Evolutionary conservation across 2,113 vertebrate species (phyloP).

Genomic region (Eira barbara): DNA sequence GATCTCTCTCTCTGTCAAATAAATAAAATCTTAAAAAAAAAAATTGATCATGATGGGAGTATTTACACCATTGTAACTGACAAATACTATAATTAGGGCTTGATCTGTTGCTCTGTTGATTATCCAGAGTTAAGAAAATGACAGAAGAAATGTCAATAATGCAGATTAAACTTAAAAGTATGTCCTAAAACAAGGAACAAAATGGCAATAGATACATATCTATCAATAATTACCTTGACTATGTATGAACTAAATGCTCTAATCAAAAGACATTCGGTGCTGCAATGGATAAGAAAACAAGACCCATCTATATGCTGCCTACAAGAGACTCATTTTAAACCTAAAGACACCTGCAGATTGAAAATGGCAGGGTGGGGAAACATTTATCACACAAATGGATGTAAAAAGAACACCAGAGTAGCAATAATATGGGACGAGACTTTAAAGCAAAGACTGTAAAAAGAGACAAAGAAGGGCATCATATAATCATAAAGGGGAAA

Average conservation of each 20-base stretch:
- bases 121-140: not conserved
- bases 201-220: not conserved
- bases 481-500: not conserved
- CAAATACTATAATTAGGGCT: not conserved
- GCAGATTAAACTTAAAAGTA: too few species aligned
- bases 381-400: not conserved
- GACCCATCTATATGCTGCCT: not conserved
- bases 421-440: not conserved
- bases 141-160: not conserved
- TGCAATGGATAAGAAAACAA: not conserved
- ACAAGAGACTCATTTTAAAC: not conserved
- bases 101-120: not conserved
- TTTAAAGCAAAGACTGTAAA: not conserved
- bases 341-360: not conserved
- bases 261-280: not conserved
- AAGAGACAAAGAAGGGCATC: not conserved
- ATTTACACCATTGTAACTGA: not conserved
- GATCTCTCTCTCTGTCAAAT: too few species aligned
- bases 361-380: not conserved
- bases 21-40: too few species aligned
- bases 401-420: not conserved
- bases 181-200: not conserved
- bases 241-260: not conserved
- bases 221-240: not conserved
- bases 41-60: not conserved